A percentile compares a stretch with the other conserved stretches of the same genome.
phyloP scores from a whole-genome alignment of 2,113 vertebrate species.

The Mastomys coucha region DNA sequence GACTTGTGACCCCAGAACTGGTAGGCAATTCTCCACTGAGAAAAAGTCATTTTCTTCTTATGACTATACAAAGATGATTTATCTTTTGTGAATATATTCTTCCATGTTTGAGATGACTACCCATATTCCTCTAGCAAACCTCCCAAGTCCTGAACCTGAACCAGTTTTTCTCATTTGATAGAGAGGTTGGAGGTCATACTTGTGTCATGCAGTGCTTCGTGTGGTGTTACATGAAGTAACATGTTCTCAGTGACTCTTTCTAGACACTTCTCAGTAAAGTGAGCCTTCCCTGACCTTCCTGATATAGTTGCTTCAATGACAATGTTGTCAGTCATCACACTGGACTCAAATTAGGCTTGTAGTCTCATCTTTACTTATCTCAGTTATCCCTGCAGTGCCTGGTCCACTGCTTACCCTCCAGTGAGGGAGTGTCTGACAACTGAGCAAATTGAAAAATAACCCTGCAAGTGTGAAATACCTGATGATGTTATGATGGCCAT shows the following conservation, averaged over 20 bases:
- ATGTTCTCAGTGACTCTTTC: neutral
- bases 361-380: neutral
- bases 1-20: neutral
- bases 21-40: neutral
- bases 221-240: neutral
- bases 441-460: neutral
- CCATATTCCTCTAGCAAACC: neutral
- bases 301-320: neutral
- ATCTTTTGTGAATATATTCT: neutral
- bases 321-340: neutral
- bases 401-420: neutral
- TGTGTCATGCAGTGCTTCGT: neutral
- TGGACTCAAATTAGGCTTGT: neutral
- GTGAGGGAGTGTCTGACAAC: neutral
- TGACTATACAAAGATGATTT: neutral
- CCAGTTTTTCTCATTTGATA: neutral
- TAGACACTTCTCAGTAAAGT: neutral
- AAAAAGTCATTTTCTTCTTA: slow-evolving; percentile 3
- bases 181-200: neutral
- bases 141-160: neutral
- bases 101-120: slow-evolving; percentile 17
- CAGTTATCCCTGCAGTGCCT: neutral
- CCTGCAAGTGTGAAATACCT: neutral
- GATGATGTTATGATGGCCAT: neutral
- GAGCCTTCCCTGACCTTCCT: neutral